These are phyloP conservation scores for Lerista edwardsae DNA, from an alignment of 2,797 vertebrate genomes.

Conservation along the genomic window DNA sequence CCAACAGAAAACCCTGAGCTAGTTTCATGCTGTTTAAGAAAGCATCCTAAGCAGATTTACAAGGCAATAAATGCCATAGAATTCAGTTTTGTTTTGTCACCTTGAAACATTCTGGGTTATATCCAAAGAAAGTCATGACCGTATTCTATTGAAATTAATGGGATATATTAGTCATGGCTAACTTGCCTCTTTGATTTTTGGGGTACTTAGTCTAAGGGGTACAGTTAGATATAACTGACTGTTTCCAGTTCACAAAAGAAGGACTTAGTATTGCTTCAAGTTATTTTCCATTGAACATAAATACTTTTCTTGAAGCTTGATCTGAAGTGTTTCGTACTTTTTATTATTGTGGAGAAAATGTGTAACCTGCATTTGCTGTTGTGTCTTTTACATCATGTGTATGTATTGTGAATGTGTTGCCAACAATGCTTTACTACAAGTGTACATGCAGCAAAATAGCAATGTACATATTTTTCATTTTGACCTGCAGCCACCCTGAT, in stretches of 20 bases:
- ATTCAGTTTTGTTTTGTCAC: neutral
- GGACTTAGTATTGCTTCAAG: neutral
- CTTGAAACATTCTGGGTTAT: no score
- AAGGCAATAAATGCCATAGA: neutral
- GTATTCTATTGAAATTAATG: neutral
- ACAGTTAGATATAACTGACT: no score
- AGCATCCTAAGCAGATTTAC: neutral
- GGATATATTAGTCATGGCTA: no score
- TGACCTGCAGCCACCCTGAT: neutral
- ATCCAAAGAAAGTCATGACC: neutral
- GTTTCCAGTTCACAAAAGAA: no score
- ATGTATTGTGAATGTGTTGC: neutral
- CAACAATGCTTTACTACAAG: neutral
- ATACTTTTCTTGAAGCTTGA: neutral
- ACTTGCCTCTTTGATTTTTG: no score
- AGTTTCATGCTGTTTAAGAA: neutral
- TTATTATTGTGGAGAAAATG: neutral
- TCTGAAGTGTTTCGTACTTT: neutral
- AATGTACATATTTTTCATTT: neutral
- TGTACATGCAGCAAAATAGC: neutral
- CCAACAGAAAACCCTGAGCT: no score
- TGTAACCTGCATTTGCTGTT: neutral
- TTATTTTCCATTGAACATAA: neutral
- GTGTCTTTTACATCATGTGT: neutral
- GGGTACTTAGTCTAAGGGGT: no score